Percentiles rank a stretch among this genome's conserved stretches.
These are phyloP conservation scores for Eupithecia vulgata DNA, from an alignment of 2,888 invertebrate genomes.

Conservation along the genomic window DNA sequence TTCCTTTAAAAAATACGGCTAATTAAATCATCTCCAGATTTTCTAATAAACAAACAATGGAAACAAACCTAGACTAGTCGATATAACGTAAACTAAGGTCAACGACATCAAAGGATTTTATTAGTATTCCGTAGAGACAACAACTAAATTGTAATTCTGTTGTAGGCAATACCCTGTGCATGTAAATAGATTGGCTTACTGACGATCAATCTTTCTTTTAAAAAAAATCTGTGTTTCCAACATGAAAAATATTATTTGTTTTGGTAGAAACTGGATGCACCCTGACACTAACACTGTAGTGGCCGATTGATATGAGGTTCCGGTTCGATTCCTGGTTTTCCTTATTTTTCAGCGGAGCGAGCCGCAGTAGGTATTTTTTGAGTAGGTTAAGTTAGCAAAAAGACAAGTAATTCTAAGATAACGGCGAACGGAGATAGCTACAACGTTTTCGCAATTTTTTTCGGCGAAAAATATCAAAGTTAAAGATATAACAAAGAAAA, in stretches of 20 bases:
- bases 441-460: no score
- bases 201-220: not conserved
- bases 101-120: constrained; percentile 50
- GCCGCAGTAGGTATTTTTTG: no score
- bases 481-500: no score
- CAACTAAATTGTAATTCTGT: constrained; percentile 52
- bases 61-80: constrained; percentile 40
- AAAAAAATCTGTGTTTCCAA: constrained; percentile 31
- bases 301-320: not conserved
- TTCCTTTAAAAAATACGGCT: not conserved
- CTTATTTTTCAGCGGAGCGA: no score
- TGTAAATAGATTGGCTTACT: constrained; percentile 39
- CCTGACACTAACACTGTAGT: not conserved
- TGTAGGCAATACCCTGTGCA: constrained; percentile 36
- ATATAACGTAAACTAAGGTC: constrained; percentile 60
- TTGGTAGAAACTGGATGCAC: not conserved
- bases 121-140: constrained; percentile 52
- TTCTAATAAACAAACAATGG: constrained; percentile 42
- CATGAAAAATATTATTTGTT: not conserved
- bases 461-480: no score
- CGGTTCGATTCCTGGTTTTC: no score
- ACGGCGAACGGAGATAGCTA: no score
- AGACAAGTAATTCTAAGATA: no score
- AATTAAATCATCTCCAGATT: not conserved
- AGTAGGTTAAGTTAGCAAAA: no score